These are phyloP conservation scores for Luehdorfia chinensis DNA, from an alignment of 1,140 invertebrate genomes.

Conservation along the genomic window DNA sequence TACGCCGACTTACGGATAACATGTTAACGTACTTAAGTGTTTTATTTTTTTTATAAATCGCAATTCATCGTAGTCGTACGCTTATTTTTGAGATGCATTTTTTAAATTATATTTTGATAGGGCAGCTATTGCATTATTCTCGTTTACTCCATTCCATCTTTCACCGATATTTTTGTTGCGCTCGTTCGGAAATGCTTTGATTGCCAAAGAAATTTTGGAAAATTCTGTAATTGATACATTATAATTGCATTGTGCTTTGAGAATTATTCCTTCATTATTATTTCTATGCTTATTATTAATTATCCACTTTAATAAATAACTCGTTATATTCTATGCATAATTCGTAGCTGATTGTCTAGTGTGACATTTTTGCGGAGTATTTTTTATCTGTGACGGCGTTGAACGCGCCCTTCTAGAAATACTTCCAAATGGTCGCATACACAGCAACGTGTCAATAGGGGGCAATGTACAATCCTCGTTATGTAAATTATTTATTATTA, in stretches of 20 bases:
- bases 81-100: conserved; percentile 72
- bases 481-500: conserved; percentile 70
- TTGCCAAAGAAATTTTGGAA: conserved; percentile 70
- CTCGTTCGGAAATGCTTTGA: conserved; percentile 38
- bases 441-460: conserved; percentile 31
- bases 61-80: conserved; percentile 57
- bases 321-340: conserved; percentile 62
- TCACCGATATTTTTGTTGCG: conserved; percentile 38
- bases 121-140: conserved; percentile 63
- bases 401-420: conserved; percentile 41
- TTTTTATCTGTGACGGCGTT: conserved; percentile 40
- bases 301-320: conserved; percentile 41
- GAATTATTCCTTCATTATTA: conserved; percentile 22
- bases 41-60: conserved; percentile 40
- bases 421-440: conserved; percentile 50
- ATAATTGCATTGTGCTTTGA: conserved; percentile 25
- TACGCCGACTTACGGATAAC: conserved; percentile 56
- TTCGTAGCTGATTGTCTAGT: conserved; percentile 46
- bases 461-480: conserved; percentile 51
- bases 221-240: conserved; percentile 17
- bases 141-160: conserved; percentile 60
- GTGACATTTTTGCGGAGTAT: conserved; percentile 60
- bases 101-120: conserved; percentile 53
- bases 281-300: conserved; percentile 51
- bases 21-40: conserved; percentile 68